Percentiles rank a stretch among this genome's conserved stretches.
Evolutionary conservation across 2,797 vertebrate genomes (phyloP).

Genomic region (Percopsis omiscomaycus): DNA sequence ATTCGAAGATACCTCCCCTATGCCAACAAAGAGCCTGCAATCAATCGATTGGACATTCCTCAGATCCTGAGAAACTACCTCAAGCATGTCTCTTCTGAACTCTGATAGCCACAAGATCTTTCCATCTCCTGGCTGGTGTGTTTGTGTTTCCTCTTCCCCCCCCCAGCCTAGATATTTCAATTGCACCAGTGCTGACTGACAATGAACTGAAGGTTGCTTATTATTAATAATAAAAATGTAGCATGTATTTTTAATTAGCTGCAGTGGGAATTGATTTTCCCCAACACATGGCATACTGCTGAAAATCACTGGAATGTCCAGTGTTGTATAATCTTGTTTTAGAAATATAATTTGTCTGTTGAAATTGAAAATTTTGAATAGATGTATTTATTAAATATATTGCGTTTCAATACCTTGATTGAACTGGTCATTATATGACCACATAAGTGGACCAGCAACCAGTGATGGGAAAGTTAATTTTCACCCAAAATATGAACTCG

Average conservation of each 20-base stretch:
- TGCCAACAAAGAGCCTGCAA: constrained; percentile 48
- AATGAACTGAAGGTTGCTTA: not conserved
- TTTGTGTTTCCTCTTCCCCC: not conserved
- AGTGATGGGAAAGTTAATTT: too few species aligned
- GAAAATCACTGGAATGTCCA: constrained; percentile 2
- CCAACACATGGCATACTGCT: not conserved
- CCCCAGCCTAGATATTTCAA: too few species aligned
- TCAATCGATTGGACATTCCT: constrained; percentile 81
- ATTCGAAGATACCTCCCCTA: constrained; percentile 75
- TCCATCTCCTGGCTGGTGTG: not conserved
- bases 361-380: constrained; percentile 8
- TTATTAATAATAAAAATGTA: not conserved
- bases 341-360: constrained; percentile 8
- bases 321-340: constrained; percentile 10
- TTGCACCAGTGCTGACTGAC: not conserved
- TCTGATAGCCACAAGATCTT: constrained; percentile 15
- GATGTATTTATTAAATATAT: constrained; percentile 6
- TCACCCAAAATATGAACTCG: too few species aligned
- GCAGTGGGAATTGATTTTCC: too few species aligned
- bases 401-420: constrained; percentile 5
- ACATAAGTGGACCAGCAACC: not conserved
- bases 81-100: constrained; percentile 69
- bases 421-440: not conserved
- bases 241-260: not conserved
- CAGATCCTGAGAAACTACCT: constrained; percentile 83